Percentiles rank a stretch among this genome's conserved stretches.
Conservation (phyloP, 2,113 vertebrate genomes). For the Prunella fulvescens region DNA sequence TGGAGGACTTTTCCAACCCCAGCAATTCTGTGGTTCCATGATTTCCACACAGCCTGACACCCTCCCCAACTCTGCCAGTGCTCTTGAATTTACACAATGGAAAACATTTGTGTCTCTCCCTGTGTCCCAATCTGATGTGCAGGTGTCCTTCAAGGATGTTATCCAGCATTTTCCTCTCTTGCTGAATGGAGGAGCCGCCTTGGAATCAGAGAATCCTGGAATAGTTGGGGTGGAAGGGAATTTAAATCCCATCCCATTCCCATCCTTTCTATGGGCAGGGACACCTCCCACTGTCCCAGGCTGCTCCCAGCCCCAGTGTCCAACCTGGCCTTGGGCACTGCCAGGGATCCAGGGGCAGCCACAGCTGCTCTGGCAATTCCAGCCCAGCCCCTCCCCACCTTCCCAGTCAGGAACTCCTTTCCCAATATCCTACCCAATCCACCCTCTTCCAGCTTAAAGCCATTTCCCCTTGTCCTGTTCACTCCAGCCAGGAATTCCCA, state of each 20-base stretch:
- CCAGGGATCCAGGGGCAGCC: not conserved
- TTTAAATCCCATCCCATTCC: rapidly evolving
- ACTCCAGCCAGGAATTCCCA: not conserved
- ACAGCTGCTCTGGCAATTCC: not conserved
- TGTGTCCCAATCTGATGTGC: not conserved
- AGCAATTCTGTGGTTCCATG: not conserved
- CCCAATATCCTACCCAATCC: not conserved
- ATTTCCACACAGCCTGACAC: rapidly evolving
- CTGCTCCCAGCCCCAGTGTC: not conserved
- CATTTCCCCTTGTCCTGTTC: not conserved
- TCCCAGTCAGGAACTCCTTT: not conserved
- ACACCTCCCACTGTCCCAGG: not conserved
- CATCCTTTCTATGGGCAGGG: not conserved
- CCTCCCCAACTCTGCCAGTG: not conserved
- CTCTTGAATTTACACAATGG: rapidly evolving
- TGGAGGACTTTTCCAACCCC: not conserved
- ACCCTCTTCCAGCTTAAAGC: not conserved
- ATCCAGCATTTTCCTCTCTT: not conserved
- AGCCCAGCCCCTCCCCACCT: not conserved
- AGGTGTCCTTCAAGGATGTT: not conserved
- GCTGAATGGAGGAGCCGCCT: not conserved
- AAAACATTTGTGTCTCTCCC: rapidly evolving
- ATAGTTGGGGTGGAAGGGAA: not conserved
- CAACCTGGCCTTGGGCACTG: not conserved
- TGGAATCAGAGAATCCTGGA: not conserved